A percentile compares a stretch with the other conserved stretches of the same genome.
These are phyloP conservation scores for Mesorhabditis belari DNA, from an alignment of 2,888 invertebrate species.

Conservation along the genomic window DNA sequence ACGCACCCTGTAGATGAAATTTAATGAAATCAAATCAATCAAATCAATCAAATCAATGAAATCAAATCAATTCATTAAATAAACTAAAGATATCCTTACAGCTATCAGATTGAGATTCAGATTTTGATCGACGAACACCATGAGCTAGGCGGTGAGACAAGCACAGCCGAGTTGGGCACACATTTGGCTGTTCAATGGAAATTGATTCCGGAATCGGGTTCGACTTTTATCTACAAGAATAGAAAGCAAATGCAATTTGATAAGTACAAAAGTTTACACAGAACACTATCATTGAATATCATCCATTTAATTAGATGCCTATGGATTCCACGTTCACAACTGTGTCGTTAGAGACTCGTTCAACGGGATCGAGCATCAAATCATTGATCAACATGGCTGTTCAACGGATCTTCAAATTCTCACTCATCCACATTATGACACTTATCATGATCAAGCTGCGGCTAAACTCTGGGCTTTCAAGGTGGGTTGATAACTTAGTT, in stretches of 20 bases:
- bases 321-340: slow-evolving; percentile 49
- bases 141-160: slow-evolving; percentile 21
- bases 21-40: too few species aligned
- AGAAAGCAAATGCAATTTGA: too few species aligned
- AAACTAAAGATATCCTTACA: too few species aligned
- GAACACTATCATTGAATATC: too few species aligned
- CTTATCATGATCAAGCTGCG: slow-evolving; percentile 49
- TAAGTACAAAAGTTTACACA: too few species aligned
- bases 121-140: slow-evolving; percentile 42
- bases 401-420: slow-evolving; percentile 52
- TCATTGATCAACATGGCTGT: slow-evolving; percentile 51
- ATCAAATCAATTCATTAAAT: too few species aligned
- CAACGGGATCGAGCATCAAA: slow-evolving; percentile 37
- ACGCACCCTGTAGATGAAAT: too few species aligned
- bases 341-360: slow-evolving; percentile 45
- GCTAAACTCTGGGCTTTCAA: slow-evolving; percentile 53
- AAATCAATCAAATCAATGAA: too few species aligned
- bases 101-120: too few species aligned
- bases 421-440: slow-evolving; percentile 52
- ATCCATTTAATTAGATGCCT: too few species aligned
- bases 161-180: slow-evolving; percentile 42
- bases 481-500: slow-evolving; percentile 4
- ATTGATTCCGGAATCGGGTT: slow-evolving; percentile 40
- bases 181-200: slow-evolving; percentile 45
- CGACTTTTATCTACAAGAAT: too few species aligned